A percentile compares a stretch with the other conserved stretches of the same genome.
Evolutionary conservation across 2,797 vertebrate species (phyloP).

Genomic region (Apogon hyalosoma): DNA sequence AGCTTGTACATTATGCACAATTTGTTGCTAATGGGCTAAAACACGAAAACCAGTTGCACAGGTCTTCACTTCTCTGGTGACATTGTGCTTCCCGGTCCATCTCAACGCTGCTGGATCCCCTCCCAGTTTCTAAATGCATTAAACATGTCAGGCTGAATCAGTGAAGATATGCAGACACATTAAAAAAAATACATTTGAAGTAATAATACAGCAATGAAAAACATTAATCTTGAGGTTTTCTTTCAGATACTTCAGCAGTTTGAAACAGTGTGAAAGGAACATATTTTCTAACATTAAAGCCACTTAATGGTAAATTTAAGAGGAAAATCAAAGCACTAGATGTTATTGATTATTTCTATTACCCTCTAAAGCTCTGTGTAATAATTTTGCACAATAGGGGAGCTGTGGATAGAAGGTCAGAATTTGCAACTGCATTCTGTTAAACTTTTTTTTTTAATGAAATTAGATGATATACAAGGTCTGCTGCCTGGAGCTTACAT

Average conservation of each 20-base stretch:
- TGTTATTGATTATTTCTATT: conserved; percentile 7
- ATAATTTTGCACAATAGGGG: not conserved
- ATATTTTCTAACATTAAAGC: conserved; percentile 7
- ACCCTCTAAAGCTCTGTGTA: conserved; percentile 6
- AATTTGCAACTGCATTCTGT: not conserved
- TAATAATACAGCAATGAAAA: conserved; percentile 9
- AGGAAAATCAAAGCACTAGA: not conserved
- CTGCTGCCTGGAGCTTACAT: not conserved
- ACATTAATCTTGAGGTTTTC: conserved; percentile 1
- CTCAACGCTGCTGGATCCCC: conserved; percentile 2
- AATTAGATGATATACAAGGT: not conserved
- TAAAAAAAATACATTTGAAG: not conserved
- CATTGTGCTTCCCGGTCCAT: not conserved
- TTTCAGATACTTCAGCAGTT: not conserved
- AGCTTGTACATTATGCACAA: conserved; percentile 43
- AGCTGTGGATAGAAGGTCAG: conserved; percentile 13
- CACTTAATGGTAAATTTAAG: conserved; percentile 9
- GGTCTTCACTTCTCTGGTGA: conserved; percentile 16
- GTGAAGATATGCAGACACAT: not conserved
- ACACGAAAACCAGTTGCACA: conserved; percentile 29
- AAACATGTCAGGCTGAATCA: conserved; percentile 1
- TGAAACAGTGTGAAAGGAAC: not conserved
- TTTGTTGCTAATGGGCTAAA: conserved; percentile 49
- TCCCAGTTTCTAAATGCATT: conserved; percentile 1
- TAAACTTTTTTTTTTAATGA: not conserved